These are phyloP conservation scores for Solenopsis invicta DNA, from an alignment of 1,140 invertebrate genomes.

Conservation along the genomic window DNA sequence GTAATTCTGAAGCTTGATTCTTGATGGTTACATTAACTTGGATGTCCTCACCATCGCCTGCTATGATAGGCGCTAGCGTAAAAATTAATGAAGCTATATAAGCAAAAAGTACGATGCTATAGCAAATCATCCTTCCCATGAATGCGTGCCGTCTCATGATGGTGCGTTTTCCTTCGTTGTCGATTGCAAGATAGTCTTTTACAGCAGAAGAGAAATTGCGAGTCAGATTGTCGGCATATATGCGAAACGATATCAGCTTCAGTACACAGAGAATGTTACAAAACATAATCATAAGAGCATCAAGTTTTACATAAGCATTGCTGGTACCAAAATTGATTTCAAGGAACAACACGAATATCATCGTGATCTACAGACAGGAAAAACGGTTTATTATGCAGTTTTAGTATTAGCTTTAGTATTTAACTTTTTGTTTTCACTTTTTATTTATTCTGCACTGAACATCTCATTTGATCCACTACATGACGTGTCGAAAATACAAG, in stretches of 20 bases:
- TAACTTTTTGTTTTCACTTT: no score
- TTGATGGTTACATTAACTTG: conserved; percentile 17
- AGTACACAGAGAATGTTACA: conserved; percentile 26
- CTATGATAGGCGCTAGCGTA: neutral
- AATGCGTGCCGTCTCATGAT: conserved; percentile 52
- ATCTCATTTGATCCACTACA: neutral
- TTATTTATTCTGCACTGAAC: neutral
- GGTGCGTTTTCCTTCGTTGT: neutral
- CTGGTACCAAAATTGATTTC: conserved; percentile 21
- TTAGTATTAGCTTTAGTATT: no score
- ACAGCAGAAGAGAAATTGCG: conserved; percentile 49
- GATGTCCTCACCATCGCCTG: neutral
- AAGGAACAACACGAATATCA: neutral
- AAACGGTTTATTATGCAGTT: neutral
- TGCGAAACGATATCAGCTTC: conserved; percentile 15
- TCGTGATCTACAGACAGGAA: neutral
- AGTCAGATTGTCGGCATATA: neutral
- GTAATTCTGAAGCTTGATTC: neutral
- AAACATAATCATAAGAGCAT: neutral
- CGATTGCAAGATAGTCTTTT: conserved; percentile 36
- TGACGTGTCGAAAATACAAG: no score
- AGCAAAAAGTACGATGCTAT: neutral
- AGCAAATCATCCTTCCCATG: conserved; percentile 14
- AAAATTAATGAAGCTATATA: neutral
- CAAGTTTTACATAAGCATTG: conserved; percentile 17